Percentiles rank a stretch among this genome's conserved stretches.
These are phyloP conservation scores for Euura saliciscinereae DNA, from an alignment of 1,140 invertebrate genomes.

Conservation along the genomic window DNA sequence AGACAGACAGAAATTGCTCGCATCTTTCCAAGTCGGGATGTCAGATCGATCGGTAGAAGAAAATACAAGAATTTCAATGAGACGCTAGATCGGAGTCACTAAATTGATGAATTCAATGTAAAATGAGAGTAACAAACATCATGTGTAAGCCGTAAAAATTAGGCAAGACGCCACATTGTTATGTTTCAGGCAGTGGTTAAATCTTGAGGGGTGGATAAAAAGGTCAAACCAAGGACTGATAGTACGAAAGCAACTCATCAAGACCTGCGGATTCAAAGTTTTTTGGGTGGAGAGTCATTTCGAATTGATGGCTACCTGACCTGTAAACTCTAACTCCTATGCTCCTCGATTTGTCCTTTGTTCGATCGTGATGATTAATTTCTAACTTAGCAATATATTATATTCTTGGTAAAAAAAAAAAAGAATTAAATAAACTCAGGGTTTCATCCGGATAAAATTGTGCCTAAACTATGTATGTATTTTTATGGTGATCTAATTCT, in stretches of 20 bases:
- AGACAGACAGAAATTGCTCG: too few species aligned
- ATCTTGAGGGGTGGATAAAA: neutral
- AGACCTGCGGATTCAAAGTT: neutral
- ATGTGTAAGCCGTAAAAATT: neutral
- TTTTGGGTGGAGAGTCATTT: slow-evolving; percentile 14
- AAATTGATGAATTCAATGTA: neutral
- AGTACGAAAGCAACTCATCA: slow-evolving; percentile 10
- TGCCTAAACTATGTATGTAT: neutral
- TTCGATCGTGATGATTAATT: too few species aligned
- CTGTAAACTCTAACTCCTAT: too few species aligned
- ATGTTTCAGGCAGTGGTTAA: neutral
- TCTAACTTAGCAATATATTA: too few species aligned
- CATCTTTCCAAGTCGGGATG: slow-evolving; percentile 5
- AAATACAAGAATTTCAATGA: neutral
- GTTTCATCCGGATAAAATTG: neutral
- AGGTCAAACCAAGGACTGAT: neutral
- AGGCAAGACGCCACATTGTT: neutral
- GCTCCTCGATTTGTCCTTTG: too few species aligned
- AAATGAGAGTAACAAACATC: neutral
- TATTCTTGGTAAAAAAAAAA: too few species aligned
- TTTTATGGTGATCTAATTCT: neutral
- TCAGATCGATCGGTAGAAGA: slow-evolving; percentile 8
- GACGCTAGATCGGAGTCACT: neutral
- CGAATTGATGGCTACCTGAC: neutral
- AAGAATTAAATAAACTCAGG: too few species aligned